Conservation (phyloP, 2,888 invertebrate genomes). For the Julus scanicus region DNA sequence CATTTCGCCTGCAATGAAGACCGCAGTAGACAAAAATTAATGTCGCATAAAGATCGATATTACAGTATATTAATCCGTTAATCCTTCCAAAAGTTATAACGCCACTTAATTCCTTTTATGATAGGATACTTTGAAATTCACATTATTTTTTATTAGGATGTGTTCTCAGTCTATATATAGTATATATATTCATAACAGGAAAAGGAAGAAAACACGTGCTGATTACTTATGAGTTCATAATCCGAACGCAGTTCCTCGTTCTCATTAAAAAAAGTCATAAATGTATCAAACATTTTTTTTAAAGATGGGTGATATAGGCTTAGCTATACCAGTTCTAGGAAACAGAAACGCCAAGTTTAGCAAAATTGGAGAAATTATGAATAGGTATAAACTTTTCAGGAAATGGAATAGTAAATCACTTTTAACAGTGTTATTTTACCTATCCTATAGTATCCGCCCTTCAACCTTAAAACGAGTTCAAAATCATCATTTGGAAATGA, state of each 20-base stretch:
- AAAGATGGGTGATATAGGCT: neutral
- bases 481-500: neutral
- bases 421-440: neutral
- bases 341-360: neutral
- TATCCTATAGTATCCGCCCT: neutral
- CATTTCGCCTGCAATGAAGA: neutral
- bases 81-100: neutral
- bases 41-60: neutral
- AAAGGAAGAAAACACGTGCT: no score
- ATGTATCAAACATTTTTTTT: neutral
- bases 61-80: neutral
- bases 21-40: neutral
- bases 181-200: no score
- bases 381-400: neutral
- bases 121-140: neutral
- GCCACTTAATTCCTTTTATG: neutral
- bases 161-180: no score
- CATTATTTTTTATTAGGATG: neutral
- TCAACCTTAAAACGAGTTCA: neutral
- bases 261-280: neutral
- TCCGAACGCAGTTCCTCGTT: neutral
- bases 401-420: neutral
- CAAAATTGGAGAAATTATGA: neutral
- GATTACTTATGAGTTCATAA: neutral
- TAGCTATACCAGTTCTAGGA: neutral